These are phyloP conservation scores for Parnassius smintheus DNA, from an alignment of 2,888 invertebrate genomes.

Conservation along the genomic window DNA sequence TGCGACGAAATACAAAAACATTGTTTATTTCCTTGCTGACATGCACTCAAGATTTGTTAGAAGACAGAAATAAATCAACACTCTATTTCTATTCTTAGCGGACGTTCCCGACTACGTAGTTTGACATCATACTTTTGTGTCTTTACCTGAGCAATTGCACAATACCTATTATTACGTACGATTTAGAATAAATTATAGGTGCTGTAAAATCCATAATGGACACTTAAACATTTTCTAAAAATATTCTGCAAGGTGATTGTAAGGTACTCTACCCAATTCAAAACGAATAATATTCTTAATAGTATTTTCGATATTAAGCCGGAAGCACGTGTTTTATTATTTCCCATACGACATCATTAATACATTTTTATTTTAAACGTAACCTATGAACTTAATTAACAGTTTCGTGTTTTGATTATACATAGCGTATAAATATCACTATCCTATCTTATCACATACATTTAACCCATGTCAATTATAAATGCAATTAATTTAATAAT, in stretches of 20 bases:
- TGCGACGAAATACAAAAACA: slow-evolving; percentile 1
- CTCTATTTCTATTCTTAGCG: slow-evolving; percentile 26
- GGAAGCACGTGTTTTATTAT: no score
- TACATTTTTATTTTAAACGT: no score
- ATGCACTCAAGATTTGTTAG: slow-evolving; percentile 17
- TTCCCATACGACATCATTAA: no score
- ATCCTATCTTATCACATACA: no score
- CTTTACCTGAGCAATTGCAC: slow-evolving; percentile 22
- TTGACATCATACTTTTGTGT: slow-evolving; percentile 21
- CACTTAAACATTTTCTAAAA: not conserved
- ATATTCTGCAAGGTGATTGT: not conserved
- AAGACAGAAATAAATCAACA: slow-evolving; percentile 25
- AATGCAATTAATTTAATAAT: no score
- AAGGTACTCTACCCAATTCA: no score
- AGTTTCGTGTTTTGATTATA: no score
- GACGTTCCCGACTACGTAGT: slow-evolving; percentile 21
- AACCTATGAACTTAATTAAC: no score
- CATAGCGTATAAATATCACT: no score
- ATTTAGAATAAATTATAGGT: not conserved
- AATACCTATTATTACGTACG: slow-evolving; percentile 18
- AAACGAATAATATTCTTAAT: no score
- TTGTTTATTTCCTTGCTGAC: slow-evolving; percentile 10
- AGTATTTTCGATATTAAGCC: no score
- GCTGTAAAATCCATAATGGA: not conserved
- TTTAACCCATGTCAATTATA: no score